Base-by-base conservation (phyloP, 1,140 invertebrate species). In the Heterodera carotae region DNA sequence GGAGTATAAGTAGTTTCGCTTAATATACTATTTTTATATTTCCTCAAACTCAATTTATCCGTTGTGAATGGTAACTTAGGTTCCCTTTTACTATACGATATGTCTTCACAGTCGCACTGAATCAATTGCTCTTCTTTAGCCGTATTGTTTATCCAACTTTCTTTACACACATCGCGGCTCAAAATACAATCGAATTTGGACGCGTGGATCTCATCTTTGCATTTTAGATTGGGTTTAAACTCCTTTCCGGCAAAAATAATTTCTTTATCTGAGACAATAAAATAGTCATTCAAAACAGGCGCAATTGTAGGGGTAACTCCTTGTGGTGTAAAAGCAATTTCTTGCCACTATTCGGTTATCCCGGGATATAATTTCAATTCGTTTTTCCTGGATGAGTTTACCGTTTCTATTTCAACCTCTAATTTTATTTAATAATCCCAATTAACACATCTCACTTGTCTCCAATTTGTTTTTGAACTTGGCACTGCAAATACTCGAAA, bases 21-120 rank as follows among this genome's bases (percentile, higher is more conserved):
- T 31, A 31, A 8, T 12, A 69, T 69, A 10, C 34, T 69, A 12
- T 15, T 69, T 69, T 31, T 12, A 8, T 36, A 6, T 12, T 27
- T 33, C 12, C 68, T 69, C 10, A 69, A 10, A 12, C 34, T 69
- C 10, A 69, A 27, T 27, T 15, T 33, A 12, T 33, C 27, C 3
- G 31, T 34, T 10, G 39, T 53, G 12, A 69, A 36, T 2, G 68
- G 68, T 25, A 69, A 34, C 18, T 53, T 53, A 0, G 68, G 53
- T 69, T 36, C 53, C 10, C 7, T 2, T 12, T 33, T 7, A 29
- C 29, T 31, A 7, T 15, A 27, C 12, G 15, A 10, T 27, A 69
- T 34, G 12, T 69, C 68, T 36, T 69, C 68, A 36, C 68, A 69
- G 2, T 39, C 29, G 29, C 68, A 69, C 2, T 36, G 39, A 27